Evolutionary conservation across 2,113 vertebrate species (phyloP), one percentile per base, ranked within the genome.

Genomic region (Phocoena sinus): DNA sequence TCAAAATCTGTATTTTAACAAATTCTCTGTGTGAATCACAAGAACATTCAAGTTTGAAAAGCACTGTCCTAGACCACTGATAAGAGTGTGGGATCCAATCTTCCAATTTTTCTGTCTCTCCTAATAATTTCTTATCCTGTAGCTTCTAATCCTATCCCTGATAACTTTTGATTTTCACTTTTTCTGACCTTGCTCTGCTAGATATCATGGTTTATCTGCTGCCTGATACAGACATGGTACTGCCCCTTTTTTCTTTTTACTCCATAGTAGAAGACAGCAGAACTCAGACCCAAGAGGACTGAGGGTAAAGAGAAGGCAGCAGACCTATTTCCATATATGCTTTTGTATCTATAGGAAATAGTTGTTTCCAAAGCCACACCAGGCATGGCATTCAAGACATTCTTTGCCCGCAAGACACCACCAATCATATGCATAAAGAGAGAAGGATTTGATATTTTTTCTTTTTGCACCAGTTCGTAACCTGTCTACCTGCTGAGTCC

Each of bases 151-250:
- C 38, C 65, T 88, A 26, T 4, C 33, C 56, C 56, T 47, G 36
- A 8, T 41, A 89, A 67, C 33, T 94, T 95, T 77, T 14, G 15
- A 36, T 93, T 96, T 91, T 94, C 14, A 68, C 60, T 91, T 96
- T 74, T 71, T 60, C 47, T 62, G 13, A 76, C 50, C 91, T 96
- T 68, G 6, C 50, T 90, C 87, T 92, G 15, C 47, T 58, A 76
- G 31, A 36, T 74, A 0, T 26, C 68, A 26, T 53, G 14, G 44
- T 31, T 95, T 95, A 67, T 67, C 70, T 58, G 26, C 44, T 88
- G 71, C 65, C 15, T 86, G 60, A 36, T 17, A 14, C 1, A 82
- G 14, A 63, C 20, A 28, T 50, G 44, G 17, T 79, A n/a, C 13
- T 77, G 31, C 38, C 15, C 15, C 47, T 65, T 79, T 87, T 83